Base-by-base conservation (phyloP, 30 jellyfish, hydroid and myxozoan genomes). In the Hydractinia symbiolongicarpus region DNA sequence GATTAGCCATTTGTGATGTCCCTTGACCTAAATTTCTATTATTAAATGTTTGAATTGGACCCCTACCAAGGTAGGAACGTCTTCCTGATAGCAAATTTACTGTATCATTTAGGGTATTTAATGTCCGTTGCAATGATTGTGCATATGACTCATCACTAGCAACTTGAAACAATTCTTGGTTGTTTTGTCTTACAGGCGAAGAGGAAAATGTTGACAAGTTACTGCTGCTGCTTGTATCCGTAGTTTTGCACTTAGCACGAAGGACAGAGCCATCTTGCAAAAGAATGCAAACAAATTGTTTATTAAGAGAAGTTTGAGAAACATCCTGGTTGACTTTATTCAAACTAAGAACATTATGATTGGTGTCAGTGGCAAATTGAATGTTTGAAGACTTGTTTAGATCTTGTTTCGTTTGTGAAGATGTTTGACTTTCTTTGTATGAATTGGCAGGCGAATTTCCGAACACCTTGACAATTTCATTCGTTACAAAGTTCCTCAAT, bases 81-180 rank as follows among this genome's bases (percentile, higher is more conserved):
- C 74, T 7, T n/a, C 40, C 40, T 44, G 74, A 44, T 6, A 64
- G 19, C 44, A 30, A 30, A 30, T 30, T 30, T 0, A 30, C 44
- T 30, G 44, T 30, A 30, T 30, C 44, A 64, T 64, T 64, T 64
- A 64, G 40, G 16, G 74, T 64, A 13, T 64, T 64, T 1, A 64
- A n/a, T n/a, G 19, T 64, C 17, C 80, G 80, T 20, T 71, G 60
- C 4, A 71, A 58, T n/a, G 44, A 20, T 71, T 58, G 30, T 30
- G 80, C 80, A 71, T 20, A 71, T 11, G 80, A 71, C 51, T 71
- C 80, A 71, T 71, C 80, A 71, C 80, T 71, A 71, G 80, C 80
- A 8, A 71, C 80, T 71, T 71, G 80, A 71, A 71, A 50, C 7
- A 58, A 58, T 7, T 30, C 11, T 19, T 53, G 76, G 8, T 61